Base-by-base conservation (phyloP, 2,888 invertebrate genomes). In the Pristionchus entomophagus region DNA sequence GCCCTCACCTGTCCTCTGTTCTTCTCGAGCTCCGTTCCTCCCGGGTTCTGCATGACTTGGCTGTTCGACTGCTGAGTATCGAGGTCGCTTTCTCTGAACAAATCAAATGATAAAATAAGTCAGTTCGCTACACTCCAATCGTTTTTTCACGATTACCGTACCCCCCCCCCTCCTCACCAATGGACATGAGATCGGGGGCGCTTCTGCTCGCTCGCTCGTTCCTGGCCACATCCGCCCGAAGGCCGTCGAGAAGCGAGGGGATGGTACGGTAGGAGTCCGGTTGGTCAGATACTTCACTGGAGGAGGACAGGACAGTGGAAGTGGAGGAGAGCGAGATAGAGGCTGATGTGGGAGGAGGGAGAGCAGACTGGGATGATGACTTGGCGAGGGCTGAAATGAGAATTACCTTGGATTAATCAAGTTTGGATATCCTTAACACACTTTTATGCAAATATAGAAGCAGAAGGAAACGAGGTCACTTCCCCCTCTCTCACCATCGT, bases 1-100 rank as follows among this genome's bases (percentile, higher is more conserved):
- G n/a, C 38, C 38, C 62, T 62, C 69, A 32, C 41, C 38, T 69
- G 19, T 32, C 69, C 38, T 38, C 69, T 10, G 32, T 32, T 69
- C 69, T 35, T 1, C 38, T 69, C n/a, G 19, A 6, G 17, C 19
- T 22, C 2, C 14, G 4, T 8, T 2, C 8, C 69, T 69, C 69
- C 19, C 69, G 19, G 14, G 8, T 0, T 8, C 56, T 56, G 45
- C 45, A 10, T 45, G 8, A 10, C 45, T 45, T 45, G 59, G 26
- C 12, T 29, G 78, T 29, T 1, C 51, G 78, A 14, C 14, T 45
- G 49, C 29, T 49, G 49, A 78, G 78, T 26, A 78, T 29, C 26
- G 78, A 78, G 17, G 49, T 14, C 3, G 78, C 78, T 26, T 78
- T 26, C 49, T 78, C 78, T 78, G 32, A 38, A 73, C 45, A 45